Evolutionary conservation across 2,113 vertebrate genomes (phyloP).

Genomic region (Aix galericulata): DNA sequence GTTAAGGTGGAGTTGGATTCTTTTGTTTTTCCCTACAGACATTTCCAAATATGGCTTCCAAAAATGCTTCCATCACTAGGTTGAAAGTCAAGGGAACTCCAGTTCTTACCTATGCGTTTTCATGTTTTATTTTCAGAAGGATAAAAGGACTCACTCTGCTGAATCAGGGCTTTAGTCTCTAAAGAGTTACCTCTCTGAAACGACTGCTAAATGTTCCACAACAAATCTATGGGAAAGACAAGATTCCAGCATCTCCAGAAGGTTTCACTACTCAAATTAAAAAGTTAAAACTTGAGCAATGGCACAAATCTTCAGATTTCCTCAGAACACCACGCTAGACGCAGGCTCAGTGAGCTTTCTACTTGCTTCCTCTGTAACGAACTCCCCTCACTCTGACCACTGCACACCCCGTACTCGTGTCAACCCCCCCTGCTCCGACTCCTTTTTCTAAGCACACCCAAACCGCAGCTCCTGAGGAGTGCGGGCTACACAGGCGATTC

Average conservation of each 20-base stretch:
- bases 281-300: neutral
- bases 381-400: neutral
- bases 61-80: neutral
- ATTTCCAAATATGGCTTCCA: neutral
- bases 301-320: neutral
- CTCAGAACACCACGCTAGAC: neutral
- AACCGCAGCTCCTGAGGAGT: neutral
- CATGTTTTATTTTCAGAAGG: neutral
- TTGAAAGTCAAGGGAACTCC: neutral
- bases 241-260: neutral
- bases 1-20: neutral
- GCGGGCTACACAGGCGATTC: neutral
- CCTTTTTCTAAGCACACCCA: neutral
- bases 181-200: neutral
- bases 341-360: neutral
- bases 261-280: neutral
- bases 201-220: neutral
- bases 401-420: neutral
- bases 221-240: neutral
- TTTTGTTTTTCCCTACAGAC: neutral
- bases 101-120: neutral
- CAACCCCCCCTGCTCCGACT: neutral
- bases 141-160: neutral
- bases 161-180: neutral
- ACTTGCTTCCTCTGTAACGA: conserved; percentile 26